These are phyloP conservation scores for Cygnus buccinator DNA, from an alignment of 2,113 vertebrate genomes.

Conservation along the genomic window DNA sequence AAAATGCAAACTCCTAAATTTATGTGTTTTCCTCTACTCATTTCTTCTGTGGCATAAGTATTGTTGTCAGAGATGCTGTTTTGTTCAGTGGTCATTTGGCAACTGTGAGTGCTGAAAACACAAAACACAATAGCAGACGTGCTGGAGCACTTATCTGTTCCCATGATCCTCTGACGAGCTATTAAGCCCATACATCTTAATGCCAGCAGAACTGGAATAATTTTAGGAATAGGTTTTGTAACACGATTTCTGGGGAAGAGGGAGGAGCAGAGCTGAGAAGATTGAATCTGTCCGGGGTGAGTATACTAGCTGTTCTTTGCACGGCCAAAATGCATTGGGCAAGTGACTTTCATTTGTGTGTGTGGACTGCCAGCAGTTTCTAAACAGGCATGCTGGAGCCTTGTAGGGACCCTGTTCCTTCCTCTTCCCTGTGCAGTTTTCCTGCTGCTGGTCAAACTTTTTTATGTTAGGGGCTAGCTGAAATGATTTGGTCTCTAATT, in stretches of 20 bases:
- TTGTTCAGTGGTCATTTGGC: conserved; percentile 34
- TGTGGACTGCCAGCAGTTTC: not conserved
- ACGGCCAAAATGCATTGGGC: not conserved
- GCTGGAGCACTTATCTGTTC: conserved; percentile 6
- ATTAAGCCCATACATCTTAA: not conserved
- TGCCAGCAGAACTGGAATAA: not conserved
- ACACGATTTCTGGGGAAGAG: not conserved
- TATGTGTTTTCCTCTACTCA: not conserved
- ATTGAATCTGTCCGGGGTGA: not conserved
- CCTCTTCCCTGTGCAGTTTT: not conserved
- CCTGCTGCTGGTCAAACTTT: not conserved
- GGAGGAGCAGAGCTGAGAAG: not conserved
- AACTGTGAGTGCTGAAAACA: not conserved
- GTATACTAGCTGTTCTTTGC: not conserved
- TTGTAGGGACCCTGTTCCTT: not conserved
- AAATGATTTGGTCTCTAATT: not conserved
- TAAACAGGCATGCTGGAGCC: not conserved
- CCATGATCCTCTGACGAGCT: conserved; percentile 8
- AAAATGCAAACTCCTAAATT: not conserved
- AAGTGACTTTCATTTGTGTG: not conserved
- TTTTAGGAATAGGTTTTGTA: conserved; percentile 5
- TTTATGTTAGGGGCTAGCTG: not conserved
- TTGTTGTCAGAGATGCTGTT: not conserved
- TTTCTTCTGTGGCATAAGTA: not conserved
- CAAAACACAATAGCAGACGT: conserved; percentile 39